Conservation (phyloP, 2,113 vertebrate genomes). For the Morone chrysops region DNA sequence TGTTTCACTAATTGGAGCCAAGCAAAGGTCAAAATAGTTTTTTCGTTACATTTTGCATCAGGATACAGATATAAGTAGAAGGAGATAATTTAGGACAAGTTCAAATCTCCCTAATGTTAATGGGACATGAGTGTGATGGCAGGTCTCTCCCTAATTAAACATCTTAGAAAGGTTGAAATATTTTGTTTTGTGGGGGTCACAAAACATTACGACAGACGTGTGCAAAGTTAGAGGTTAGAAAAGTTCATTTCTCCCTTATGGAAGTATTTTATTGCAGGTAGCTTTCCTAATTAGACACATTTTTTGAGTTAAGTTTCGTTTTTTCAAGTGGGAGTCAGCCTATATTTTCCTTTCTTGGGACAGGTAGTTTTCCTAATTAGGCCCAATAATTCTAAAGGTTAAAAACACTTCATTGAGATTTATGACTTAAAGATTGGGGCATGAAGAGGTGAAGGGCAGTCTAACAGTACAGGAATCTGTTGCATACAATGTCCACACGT, state of each 20-base stretch:
- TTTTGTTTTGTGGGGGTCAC: background rate
- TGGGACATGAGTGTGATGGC: background rate
- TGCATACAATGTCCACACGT: constrained; percentile 9
- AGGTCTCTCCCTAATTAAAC: constrained; percentile 41
- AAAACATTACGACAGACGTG: constrained; percentile 11
- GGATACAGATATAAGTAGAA: background rate
- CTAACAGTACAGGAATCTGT: constrained; percentile 9
- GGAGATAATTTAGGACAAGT: background rate
- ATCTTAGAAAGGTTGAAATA: constrained; percentile 34
- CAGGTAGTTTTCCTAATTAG: constrained; percentile 62
- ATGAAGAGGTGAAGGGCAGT: constrained; percentile 33
- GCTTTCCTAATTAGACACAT: constrained; percentile 45
- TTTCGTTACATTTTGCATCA: background rate
- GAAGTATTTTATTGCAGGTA: constrained; percentile 26
- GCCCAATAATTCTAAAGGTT: constrained; percentile 43
- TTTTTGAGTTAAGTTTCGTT: constrained; percentile 12
- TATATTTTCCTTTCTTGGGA: constrained; percentile 35
- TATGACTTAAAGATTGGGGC: constrained; percentile 16
- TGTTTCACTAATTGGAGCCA: constrained; percentile 10
- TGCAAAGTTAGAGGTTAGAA: constrained; percentile 35
- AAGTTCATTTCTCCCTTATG: constrained; percentile 35
- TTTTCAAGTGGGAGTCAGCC: background rate
- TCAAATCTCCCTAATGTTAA: constrained; percentile 30
- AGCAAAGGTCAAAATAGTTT: constrained; percentile 24
- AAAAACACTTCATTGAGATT: constrained; percentile 38